Evolutionary conservation across 2,888 invertebrate species (phyloP), one percentile per base, ranked within the genome.

Genomic region (Dorcus hopei): DNA sequence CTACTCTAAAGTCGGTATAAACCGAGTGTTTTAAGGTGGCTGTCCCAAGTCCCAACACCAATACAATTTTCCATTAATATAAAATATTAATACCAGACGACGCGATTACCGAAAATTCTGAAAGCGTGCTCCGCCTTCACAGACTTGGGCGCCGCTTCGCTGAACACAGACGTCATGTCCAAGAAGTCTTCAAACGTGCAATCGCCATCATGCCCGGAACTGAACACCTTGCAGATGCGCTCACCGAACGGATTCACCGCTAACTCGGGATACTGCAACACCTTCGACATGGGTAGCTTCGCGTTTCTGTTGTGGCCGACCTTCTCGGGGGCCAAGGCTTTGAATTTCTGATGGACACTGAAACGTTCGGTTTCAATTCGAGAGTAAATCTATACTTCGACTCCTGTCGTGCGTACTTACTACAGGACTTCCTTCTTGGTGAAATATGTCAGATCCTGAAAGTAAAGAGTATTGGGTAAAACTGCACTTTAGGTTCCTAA

Each of bases 161-260:
- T 93, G 70, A 97, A 93, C 14, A 95, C 95, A 0, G 95, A 95
- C 90, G 96, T 95, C 95, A 97, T 95, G 72, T 97, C 96, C 3
- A 97, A 82, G 74, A 95, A 97, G 77, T 97, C 96, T 78, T 97
- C 95, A 79, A 97, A 97, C 0, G 93, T 93, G 75, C 95, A 90
- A 75, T 94, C 92, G 3, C 95, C 95, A 76, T 92, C 91, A 65
- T 91, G 91, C 74, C 89, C 90, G 0, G 91, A 91, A 74, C 91
- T 92, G 70, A 93, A 92, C n/a, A 95, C 92, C 76, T 91, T 90
- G 72, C 95, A 95, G 63, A 97, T 94, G 54, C 95, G 81, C 71
- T 95, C 92, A 41, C 91, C 88, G 78, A 97, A 96, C 0, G 96
- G 96, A 79, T 96, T 96, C 2, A 93, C 94, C 63, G 87, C 83